Evolutionary conservation across 2,888 invertebrate genomes (phyloP).

Genomic region (Spodoptera exigua): DNA sequence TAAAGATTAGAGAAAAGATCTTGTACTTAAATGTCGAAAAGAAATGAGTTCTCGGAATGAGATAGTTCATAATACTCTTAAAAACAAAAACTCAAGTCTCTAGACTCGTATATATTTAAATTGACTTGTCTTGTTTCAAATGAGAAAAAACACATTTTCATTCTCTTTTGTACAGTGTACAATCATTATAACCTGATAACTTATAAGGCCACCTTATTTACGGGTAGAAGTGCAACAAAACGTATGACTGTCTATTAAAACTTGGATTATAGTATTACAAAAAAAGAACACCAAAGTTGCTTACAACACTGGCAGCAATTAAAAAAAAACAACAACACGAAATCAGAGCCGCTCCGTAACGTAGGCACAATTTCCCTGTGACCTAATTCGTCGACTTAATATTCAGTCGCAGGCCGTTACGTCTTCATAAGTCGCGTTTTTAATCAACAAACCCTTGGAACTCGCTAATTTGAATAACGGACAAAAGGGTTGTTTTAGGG

Average conservation of each 20-base stretch:
- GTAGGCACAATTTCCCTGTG: slow-evolving; percentile 14
- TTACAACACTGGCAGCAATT: too few species aligned
- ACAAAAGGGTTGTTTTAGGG: slow-evolving; percentile 68
- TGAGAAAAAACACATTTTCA: slow-evolving; percentile 5
- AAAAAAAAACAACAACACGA: too few species aligned
- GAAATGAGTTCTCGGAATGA: slow-evolving; percentile 8
- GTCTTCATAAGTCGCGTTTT: slow-evolving; percentile 73
- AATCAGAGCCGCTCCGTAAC: background rate
- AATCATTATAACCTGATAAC: too few species aligned
- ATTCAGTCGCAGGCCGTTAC: slow-evolving; percentile 37
- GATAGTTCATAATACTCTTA: slow-evolving; percentile 37
- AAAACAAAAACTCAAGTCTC: slow-evolving; percentile 33
- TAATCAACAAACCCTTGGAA: slow-evolving; percentile 71
- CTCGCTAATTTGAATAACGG: slow-evolving; percentile 80
- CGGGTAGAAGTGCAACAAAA: too few species aligned
- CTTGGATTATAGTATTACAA: too few species aligned
- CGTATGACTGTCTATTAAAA: too few species aligned
- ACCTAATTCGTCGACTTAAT: slow-evolving; percentile 57
- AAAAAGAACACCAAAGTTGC: too few species aligned
- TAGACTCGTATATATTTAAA: slow-evolving; percentile 5
- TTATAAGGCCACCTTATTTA: too few species aligned
- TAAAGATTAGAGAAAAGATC: too few species aligned
- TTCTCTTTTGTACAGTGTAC: too few species aligned
- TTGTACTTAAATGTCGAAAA: too few species aligned
- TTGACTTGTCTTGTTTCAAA: slow-evolving; percentile 6